These are phyloP conservation scores for Acronicta leporina DNA, from an alignment of 2,888 invertebrate genomes.

Conservation along the genomic window DNA sequence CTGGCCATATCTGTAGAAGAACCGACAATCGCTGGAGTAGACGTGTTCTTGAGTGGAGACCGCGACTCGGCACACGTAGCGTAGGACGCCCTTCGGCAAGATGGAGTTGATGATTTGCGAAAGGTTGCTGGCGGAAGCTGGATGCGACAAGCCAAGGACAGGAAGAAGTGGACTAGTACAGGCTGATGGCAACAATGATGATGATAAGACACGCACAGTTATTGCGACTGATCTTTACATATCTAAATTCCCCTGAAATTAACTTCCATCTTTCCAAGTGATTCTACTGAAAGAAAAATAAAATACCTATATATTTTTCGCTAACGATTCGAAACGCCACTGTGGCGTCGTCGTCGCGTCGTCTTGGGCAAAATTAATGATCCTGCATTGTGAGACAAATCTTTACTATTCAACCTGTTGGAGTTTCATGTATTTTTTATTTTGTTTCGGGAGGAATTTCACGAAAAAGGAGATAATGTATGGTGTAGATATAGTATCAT, in stretches of 20 bases:
- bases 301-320: constrained; percentile 17
- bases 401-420: constrained; percentile 42
- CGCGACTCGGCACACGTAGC: too few species aligned
- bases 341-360: background rate
- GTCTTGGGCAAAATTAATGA: constrained; percentile 40
- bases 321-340: constrained; percentile 9
- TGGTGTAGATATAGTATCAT: background rate
- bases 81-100: too few species aligned
- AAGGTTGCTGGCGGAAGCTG: too few species aligned
- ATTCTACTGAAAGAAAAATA: background rate
- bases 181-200: too few species aligned
- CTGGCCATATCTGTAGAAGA: too few species aligned
- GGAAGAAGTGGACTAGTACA: too few species aligned
- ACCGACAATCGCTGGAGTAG: too few species aligned
- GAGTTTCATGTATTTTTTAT: constrained; percentile 17
- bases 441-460: constrained; percentile 5
- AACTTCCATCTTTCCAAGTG: background rate
- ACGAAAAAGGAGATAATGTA: background rate
- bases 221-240: too few species aligned
- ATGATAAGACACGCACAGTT: too few species aligned
- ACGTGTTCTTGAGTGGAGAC: too few species aligned
- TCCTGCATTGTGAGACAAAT: constrained; percentile 32
- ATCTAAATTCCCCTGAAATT: background rate
- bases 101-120: too few species aligned
- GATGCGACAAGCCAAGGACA: too few species aligned